These are phyloP conservation scores for Chrysomela aeneicollis DNA, from an alignment of 2,888 invertebrate genomes.

Conservation along the genomic window DNA sequence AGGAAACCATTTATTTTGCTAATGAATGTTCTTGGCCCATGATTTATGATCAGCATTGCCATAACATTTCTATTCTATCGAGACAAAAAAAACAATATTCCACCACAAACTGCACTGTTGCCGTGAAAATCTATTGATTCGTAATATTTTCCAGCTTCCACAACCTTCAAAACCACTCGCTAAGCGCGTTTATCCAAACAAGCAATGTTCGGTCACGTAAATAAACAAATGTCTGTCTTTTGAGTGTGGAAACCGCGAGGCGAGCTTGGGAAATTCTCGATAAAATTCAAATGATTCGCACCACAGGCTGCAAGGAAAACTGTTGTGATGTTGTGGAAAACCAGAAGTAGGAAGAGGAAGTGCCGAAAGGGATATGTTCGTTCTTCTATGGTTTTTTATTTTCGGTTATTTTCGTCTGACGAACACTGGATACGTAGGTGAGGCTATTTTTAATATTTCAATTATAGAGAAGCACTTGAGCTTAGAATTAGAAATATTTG, in stretches of 20 bases:
- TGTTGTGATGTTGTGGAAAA: constrained; percentile 47
- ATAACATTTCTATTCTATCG: too few species aligned
- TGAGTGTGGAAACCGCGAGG: neutral
- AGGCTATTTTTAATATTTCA: constrained; percentile 22
- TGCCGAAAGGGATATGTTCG: constrained; percentile 42
- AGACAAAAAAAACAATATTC: neutral
- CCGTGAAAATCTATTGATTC: neutral
- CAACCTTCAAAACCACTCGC: neutral
- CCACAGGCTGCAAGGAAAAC: constrained; percentile 31
- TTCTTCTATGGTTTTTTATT: constrained; percentile 41
- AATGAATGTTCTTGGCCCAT: too few species aligned
- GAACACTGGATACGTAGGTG: constrained; percentile 46
- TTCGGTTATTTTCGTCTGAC: constrained; percentile 39
- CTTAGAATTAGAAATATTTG: too few species aligned
- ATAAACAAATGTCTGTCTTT: constrained; percentile 1
- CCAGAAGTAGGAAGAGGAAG: constrained; percentile 39
- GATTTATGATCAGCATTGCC: too few species aligned
- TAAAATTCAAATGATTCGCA: constrained; percentile 25
- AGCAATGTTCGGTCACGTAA: neutral
- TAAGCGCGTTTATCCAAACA: neutral
- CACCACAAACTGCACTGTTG: neutral
- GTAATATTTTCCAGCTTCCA: neutral
- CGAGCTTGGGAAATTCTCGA: neutral
- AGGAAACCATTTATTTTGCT: too few species aligned
- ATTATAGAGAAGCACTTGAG: neutral